A percentile compares a stretch with the other conserved stretches of the same genome.
Evolutionary conservation across 2,888 invertebrate genomes (phyloP).

Genomic region (Acrocyrtus sp.): DNA sequence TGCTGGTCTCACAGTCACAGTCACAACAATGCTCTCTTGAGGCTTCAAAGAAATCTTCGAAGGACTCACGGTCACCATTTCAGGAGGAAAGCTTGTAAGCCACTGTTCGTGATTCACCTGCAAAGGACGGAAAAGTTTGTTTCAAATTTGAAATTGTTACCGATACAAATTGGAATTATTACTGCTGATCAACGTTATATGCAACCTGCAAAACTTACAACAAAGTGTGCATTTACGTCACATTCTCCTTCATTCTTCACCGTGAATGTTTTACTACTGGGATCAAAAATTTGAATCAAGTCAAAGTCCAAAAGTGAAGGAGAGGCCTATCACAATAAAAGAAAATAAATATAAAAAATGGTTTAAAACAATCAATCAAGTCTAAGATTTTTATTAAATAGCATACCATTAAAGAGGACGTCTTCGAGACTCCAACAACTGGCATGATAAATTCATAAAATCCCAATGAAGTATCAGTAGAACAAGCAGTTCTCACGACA

Average conservation of each 20-base stretch:
- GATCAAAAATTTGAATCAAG: conserved; percentile 54
- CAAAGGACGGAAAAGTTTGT: not conserved
- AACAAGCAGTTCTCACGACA: conserved; percentile 36
- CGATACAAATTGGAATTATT: no score
- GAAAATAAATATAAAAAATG: no score
- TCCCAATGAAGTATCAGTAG: conserved; percentile 30
- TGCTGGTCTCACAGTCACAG: conserved; percentile 50
- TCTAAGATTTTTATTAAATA: not conserved
- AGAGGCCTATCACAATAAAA: conserved; percentile 27
- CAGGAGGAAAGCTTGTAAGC: conserved; percentile 47
- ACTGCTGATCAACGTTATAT: no score
- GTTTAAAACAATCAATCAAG: no score
- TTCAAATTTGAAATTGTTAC: no score
- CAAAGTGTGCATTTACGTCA: conserved; percentile 38
- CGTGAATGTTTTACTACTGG: conserved; percentile 38
- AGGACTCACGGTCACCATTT: conserved; percentile 40
- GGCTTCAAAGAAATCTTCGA: conserved; percentile 35
- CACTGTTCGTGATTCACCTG: conserved; percentile 57
- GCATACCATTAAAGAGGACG: conserved; percentile 23
- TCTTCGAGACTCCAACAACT: conserved; percentile 33
- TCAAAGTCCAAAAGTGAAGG: conserved; percentile 52
- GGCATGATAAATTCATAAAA: conserved; percentile 43
- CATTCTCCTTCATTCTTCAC: conserved; percentile 50
- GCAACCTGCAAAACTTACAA: conserved; percentile 32
- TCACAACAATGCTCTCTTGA: conserved; percentile 41